phyloP scores from a whole-genome alignment of 2,113 vertebrate genomes.

The Leptocoma aspasia region DNA sequence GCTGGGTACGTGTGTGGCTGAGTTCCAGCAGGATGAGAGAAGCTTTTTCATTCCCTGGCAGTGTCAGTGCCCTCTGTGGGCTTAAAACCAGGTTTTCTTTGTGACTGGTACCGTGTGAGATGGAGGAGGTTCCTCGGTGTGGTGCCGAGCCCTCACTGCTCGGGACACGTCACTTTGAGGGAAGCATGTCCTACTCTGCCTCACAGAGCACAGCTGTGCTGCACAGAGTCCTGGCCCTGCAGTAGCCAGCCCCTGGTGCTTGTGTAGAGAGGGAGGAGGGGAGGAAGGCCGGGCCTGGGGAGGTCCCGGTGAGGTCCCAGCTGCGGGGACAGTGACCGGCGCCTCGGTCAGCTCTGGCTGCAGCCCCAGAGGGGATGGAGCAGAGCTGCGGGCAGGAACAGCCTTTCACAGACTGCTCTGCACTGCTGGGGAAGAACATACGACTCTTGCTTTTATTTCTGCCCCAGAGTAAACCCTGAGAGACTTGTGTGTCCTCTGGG shows the following conservation, averaged over 20 bases:
- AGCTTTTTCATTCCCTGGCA: neutral
- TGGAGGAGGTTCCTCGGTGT: too few relatives aligned
- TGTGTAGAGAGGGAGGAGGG: fast-evolving
- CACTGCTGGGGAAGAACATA: fast-evolving
- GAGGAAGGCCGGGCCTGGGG: too few relatives aligned
- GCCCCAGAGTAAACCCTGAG: neutral
- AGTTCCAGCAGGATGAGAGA: neutral
- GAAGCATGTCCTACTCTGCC: neutral
- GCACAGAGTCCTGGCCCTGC: fast-evolving
- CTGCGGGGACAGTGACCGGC: neutral
- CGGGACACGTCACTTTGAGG: neutral
- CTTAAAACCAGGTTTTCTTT: neutral
- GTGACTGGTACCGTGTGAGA: fast-evolving
- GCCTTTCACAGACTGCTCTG: neutral
- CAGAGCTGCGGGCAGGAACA: neutral
- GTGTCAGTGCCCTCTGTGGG: neutral
- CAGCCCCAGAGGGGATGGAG: neutral
- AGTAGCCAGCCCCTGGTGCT: fast-evolving
- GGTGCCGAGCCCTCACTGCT: neutral
- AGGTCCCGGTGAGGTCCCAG: too few relatives aligned
- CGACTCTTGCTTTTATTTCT: neutral
- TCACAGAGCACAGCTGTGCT: fast-evolving
- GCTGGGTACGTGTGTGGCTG: fast-evolving
- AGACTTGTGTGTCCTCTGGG: neutral
- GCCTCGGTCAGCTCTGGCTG: fast-evolving